Percentiles rank a stretch among this genome's conserved stretches.
Evolutionary conservation across 2,113 vertebrate species (phyloP).

Genomic region (Pseudolaguvia tuberculata): DNA sequence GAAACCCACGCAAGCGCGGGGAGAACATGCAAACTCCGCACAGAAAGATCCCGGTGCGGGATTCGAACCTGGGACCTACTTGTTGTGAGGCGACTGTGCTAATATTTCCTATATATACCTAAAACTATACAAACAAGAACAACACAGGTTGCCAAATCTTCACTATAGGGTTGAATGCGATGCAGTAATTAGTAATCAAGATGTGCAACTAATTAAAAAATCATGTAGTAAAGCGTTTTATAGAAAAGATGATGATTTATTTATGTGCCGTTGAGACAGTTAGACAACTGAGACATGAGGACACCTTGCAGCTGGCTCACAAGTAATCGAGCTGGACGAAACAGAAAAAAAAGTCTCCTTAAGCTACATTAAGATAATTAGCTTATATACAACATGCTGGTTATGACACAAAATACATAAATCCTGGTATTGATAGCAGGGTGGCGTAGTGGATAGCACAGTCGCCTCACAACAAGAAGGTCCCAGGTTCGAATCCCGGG

Average conservation of each 20-base stretch:
- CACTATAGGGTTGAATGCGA: background rate
- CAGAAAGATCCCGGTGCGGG: too few relatives aligned
- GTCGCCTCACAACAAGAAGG: too few relatives aligned
- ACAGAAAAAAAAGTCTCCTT: background rate
- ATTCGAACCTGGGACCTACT: too few relatives aligned
- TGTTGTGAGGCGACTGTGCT: too few relatives aligned
- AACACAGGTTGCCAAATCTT: background rate
- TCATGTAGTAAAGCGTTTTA: background rate
- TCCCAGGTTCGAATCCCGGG: too few relatives aligned
- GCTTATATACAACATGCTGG: too few relatives aligned
- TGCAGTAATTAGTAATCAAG: background rate
- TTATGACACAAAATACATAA: background rate
- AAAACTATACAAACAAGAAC: background rate
- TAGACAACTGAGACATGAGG: background rate
- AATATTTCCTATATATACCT: too few relatives aligned
- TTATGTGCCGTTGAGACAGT: background rate
- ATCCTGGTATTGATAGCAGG: background rate
- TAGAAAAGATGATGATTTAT: slow-evolving; percentile 12
- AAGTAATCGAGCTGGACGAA: background rate
- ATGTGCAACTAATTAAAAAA: background rate
- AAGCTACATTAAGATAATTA: too few relatives aligned
- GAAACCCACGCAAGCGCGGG: too few relatives aligned
- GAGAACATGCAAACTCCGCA: too few relatives aligned
- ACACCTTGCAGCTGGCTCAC: background rate
- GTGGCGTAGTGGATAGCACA: too few relatives aligned